phyloP scores from a whole-genome alignment of 2,888 invertebrate genomes.

The Melikaiella ostensackeni region DNA sequence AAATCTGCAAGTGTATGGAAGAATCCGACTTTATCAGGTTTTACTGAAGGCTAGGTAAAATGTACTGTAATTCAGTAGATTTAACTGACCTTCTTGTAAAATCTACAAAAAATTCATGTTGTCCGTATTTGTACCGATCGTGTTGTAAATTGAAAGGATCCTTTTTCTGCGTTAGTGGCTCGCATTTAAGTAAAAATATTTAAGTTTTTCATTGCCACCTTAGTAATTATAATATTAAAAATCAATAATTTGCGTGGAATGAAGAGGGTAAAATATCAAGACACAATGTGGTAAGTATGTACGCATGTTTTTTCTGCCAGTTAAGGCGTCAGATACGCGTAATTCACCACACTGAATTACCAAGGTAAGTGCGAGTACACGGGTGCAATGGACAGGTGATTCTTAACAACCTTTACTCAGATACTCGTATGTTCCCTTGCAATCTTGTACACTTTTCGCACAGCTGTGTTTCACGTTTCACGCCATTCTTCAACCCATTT shows the following conservation, averaged over 20 bases:
- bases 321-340: constrained; percentile 29
- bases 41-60: too few relatives aligned
- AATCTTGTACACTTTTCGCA: constrained; percentile 28
- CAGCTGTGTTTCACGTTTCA: constrained; percentile 31
- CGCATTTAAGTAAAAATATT: too few relatives aligned
- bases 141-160: too few relatives aligned
- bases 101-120: too few relatives aligned
- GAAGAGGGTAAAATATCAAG: constrained; percentile 13
- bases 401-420: constrained; percentile 37
- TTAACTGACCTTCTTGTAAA: too few relatives aligned
- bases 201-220: neutral
- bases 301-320: constrained; percentile 30
- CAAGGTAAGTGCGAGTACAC: constrained; percentile 28
- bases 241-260: neutral
- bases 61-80: too few relatives aligned
- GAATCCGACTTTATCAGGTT: too few relatives aligned
- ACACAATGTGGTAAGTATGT: constrained; percentile 17
- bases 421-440: constrained; percentile 25
- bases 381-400: constrained; percentile 32
- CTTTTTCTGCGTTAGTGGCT: too few relatives aligned
- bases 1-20: too few relatives aligned
- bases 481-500: constrained; percentile 27
- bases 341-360: constrained; percentile 33
- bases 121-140: too few relatives aligned
- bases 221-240: constrained; percentile 15